Evolutionary conservation across 2,113 vertebrate species (phyloP), one percentile per base, ranked within the genome.

Genomic region (Zosterops japonicus): DNA sequence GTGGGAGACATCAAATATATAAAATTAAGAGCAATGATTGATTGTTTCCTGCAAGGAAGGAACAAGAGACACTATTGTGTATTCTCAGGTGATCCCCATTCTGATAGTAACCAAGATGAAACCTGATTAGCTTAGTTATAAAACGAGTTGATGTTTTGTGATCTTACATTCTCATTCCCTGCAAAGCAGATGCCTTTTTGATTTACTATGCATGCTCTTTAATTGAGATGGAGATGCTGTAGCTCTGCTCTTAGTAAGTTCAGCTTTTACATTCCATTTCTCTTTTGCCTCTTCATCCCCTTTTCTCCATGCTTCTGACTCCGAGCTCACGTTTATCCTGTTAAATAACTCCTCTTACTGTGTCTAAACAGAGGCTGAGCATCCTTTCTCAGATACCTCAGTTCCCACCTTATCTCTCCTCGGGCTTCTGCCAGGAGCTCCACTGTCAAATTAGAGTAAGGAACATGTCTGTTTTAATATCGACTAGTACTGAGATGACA

Each of bases 191-290:
- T 63, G 47, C 55, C 79, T 90, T 96, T 95, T 74, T 92, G 59
- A 86, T 94, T 91, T 94, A 49, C 88, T 71, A n/a, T 90, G 87
- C 56, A 12, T 55, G 15, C 70, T 90, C 29, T 94, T 90, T 88
- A 88, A 90, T 92, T 95, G 92, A 94, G 87, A 90, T 90, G 82
- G 87, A 88, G 70, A 16, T 86, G 71, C 78, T 90, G 87, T 91
- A 88, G 68, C 68, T 83, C 55, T 83, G 85, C 27, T 77, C 49
- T 77, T 46, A 31, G 6, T 63, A 70, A 86, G 55, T 96, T 94
- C 79, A 89, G 88, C 27, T 81, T 89, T 93, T 93, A 59, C 31
- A 82, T 90, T 90, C 52, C 13, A 5, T 67, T 95, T 91, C 60
- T 91, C 60, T 91, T 93, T 78, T 75, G 19, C 72, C 24, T 82